Evolutionary conservation across 2,797 vertebrate genomes (phyloP), one percentile per base, ranked within the genome.

Genomic region (Gorsachius magnificus): DNA sequence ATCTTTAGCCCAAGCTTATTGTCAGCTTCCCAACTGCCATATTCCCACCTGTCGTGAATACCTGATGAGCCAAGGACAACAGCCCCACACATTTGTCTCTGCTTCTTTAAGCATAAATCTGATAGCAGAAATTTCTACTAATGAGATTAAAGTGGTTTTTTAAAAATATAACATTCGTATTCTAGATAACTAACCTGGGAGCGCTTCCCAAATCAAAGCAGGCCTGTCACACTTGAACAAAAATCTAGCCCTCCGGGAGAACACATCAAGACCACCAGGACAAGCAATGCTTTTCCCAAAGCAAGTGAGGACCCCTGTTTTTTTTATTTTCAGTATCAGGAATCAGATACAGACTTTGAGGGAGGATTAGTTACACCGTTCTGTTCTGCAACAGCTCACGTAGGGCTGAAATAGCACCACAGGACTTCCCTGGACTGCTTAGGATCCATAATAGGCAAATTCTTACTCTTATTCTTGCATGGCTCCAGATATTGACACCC

Each of bases 191-290:
- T 72, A 82, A 77, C 1, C 0, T 82, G 58, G 14, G n/a, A 90
- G 58, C 25, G 56, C n/a, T 24, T 85, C 33, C 35, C 38, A 93
- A 43, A 89, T 33, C 56, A 90, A 96, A 91, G 66, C 7, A 66
- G 28, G 35, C 13, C 41, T 45, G 24, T 48, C 54, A 82, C 31
- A 79, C 61, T 50, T 75, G 13, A 83, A 54, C 7, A 69, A 10
- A 87, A 48, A 22, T 41, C 60, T 69, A 13, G 12, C 1, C 17
- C 35, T n/a, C 22, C 46, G 80, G 9, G 1, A 85, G 18, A 61
- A 83, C 10, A 68, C 48, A 81, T 20, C 5, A 87, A 57, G 22
- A 79, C 28, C 50, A 78, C 10, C 29, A 68, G 9, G 8, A 68
- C 22, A 57, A 71, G 25, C 22, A 8, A 45, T 6, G 17, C 21